Base-by-base conservation (phyloP, 2,797 vertebrate genomes). In the Ficedula albicollis region DNA sequence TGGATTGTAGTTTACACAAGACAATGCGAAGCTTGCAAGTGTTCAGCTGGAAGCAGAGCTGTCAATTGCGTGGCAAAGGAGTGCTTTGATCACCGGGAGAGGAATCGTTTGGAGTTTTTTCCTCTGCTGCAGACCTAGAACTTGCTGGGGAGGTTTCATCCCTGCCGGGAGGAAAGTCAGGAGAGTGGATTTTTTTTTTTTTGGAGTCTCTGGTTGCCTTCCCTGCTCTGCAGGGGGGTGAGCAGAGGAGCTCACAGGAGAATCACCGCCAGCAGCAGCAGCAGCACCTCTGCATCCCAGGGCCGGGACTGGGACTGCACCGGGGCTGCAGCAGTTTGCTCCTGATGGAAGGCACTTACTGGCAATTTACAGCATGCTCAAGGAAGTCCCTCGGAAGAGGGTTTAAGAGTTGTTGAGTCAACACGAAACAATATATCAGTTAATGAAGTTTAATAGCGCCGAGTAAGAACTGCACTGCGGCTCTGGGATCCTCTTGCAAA, bases 371-470 rank as follows among this genome's bases (percentile, higher is more conserved):
- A 43, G 79, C 13, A 0, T 41, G 62, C 81, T 87, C 27, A 4
- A 78, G 91, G 79, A 94, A 86, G 63, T 89, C 92, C 92, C 93
- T 62, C 30, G 13, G 73, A 94, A 95, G 89, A 76, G 63, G 85
- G 55, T 49, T 96, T 93, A 92, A 96, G 92, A 96, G 95, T 93
- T 86, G 69, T 97, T 86, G 95, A 97, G 95, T 92, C 96, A 94
- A 96, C 87, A 84, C 13, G 67, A 91, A 96, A 96, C 62, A 54
- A 95, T 96, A 86, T 94, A 95, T 95, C 95, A 93, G 95, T 91
- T 97, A 96, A 97, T 96, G 95, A 96, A 95, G 91, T 95, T 95
- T 95, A 97, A 96, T 96, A 95, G 94, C 92, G 91, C 82, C 52
- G 92, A 74, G 20, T 96, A 96, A 95, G 96, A 96, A 94, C 93